These are phyloP conservation scores for Peromyscus aztecus DNA, from an alignment of 2,797 vertebrate genomes.

Conservation along the genomic window DNA sequence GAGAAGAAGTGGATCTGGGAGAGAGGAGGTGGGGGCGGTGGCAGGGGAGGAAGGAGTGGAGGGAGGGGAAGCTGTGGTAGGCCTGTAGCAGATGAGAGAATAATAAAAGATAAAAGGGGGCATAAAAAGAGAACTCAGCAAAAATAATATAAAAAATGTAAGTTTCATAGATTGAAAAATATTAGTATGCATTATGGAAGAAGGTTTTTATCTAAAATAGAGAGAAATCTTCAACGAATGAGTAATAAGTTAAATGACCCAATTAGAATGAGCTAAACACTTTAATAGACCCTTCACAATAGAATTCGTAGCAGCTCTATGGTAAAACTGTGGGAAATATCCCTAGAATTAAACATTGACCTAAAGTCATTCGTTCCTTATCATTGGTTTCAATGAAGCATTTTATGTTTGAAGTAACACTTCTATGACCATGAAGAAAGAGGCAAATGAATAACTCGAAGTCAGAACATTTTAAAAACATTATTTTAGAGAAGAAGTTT, in stretches of 20 bases:
- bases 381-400: neutral
- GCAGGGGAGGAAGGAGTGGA: neutral
- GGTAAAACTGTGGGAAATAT: neutral
- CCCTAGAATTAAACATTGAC: neutral
- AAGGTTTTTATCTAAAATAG: neutral
- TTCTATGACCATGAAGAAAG: neutral
- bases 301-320: neutral
- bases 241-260: neutral
- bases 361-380: neutral
- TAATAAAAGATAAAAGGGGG: neutral
- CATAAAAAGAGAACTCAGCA: neutral
- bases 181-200: neutral
- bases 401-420: neutral
- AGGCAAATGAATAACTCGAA: neutral
- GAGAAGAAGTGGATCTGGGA: neutral
- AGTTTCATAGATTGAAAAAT: neutral
- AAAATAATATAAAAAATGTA: neutral
- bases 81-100: neutral
- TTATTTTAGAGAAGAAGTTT: neutral
- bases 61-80: neutral
- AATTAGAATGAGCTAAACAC: neutral
- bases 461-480: neutral
- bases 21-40: neutral
- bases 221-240: neutral
- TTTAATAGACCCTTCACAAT: neutral